These are phyloP conservation scores for Formicarius rufipectus DNA, from an alignment of 2,113 vertebrate species.

Conservation along the genomic window DNA sequence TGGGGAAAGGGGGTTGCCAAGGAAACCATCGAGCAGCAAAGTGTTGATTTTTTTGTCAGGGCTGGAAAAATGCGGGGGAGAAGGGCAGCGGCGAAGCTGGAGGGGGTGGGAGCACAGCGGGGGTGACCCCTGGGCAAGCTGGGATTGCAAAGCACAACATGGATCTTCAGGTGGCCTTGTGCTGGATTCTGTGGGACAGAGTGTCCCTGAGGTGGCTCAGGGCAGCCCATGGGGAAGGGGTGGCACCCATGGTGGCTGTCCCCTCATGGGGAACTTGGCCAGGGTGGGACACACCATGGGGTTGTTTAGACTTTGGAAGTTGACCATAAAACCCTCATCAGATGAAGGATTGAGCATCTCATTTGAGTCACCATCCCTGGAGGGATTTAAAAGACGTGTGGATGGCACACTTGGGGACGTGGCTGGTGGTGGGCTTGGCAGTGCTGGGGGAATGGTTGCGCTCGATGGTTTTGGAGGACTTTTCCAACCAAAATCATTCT, in stretches of 20 bases:
- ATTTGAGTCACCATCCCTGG: neutral
- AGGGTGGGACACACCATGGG: fast-evolving
- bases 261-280: fast-evolving
- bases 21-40: constrained; percentile 36
- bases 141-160: fast-evolving
- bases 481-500: neutral
- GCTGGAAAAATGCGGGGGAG: constrained; percentile 1
- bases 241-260: neutral
- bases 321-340: neutral
- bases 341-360: fast-evolving
- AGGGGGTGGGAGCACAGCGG: fast-evolving
- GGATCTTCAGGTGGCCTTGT: neutral
- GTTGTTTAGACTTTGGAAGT: neutral
- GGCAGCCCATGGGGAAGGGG: neutral
- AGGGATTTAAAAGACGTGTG: neutral
- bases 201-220: neutral
- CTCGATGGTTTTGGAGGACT: neutral
- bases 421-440: neutral
- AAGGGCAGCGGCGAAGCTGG: neutral
- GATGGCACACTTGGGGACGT: no score
- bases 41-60: neutral
- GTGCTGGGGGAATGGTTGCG: neutral
- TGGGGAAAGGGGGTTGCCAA: constrained; percentile 40
- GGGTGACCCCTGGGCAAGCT: neutral
- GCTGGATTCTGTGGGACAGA: fast-evolving